Conservation (phyloP, 2,797 vertebrate species). For the Gouania willdenowi region DNA sequence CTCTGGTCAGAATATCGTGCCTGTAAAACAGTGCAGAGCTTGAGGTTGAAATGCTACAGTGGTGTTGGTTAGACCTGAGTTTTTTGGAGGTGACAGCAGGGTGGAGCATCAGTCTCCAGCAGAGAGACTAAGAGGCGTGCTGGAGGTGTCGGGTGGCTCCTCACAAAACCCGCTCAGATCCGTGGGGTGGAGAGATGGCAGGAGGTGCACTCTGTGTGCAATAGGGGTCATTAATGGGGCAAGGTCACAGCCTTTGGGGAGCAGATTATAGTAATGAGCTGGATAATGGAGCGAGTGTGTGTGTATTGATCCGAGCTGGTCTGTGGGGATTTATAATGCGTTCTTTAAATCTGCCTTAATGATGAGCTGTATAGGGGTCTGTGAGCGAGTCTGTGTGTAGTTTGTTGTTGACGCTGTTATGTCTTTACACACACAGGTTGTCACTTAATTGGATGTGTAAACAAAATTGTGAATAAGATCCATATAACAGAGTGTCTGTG, state of each 20-base stretch:
- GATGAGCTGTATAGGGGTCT: constrained; percentile 45
- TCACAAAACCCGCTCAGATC: constrained; percentile 22
- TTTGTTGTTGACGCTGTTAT: too few species aligned
- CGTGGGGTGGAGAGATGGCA: constrained; percentile 23
- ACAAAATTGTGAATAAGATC: constrained; percentile 6
- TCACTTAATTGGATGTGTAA: constrained; percentile 2
- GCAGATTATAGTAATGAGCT: constrained; percentile 62
- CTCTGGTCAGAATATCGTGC: too few species aligned
- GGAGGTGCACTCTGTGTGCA: constrained; percentile 34
- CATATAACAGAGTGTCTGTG: neutral
- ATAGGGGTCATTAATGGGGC: constrained; percentile 62
- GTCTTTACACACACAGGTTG: neutral
- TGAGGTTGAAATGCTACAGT: neutral
- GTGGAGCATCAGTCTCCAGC: constrained; percentile 6
- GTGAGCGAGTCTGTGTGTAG: constrained; percentile 11
- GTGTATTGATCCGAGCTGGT: constrained; percentile 56
- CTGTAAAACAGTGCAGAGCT: neutral
- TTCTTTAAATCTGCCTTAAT: constrained; percentile 70
- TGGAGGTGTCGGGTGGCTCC: constrained; percentile 16
- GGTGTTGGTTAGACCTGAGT: neutral
- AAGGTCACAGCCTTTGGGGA: constrained; percentile 65
- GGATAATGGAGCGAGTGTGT: constrained; percentile 60
- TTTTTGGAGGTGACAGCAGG: neutral
- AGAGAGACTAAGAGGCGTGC: constrained; percentile 4
- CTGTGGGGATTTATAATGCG: constrained; percentile 57